Evolutionary conservation across 2,797 vertebrate genomes (phyloP), one percentile per base, ranked within the genome.

Genomic region (Silurus lanzhouensis): DNA sequence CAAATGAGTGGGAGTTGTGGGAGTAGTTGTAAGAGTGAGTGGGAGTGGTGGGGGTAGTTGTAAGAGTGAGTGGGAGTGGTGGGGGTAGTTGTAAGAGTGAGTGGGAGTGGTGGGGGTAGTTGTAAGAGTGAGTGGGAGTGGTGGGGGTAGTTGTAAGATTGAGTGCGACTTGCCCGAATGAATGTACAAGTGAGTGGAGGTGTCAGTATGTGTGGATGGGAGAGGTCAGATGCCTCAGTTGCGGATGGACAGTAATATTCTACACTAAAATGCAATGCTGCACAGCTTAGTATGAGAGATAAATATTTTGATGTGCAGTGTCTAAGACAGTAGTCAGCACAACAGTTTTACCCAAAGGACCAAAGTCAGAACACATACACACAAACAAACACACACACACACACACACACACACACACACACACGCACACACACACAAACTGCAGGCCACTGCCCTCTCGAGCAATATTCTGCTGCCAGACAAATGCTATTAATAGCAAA

Each of bases 401-500:
- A n/a, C n/a, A n/a, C n/a, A n/a, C n/a, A n/a, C n/a, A n/a, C n/a
- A 82, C 81, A 67, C 13, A 67, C 67, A 70, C 67, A 70, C 67
- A 68, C 25, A 67, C 13, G 25, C 27, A 68, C 46, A 75, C 68
- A 75, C 70, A 82, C 58, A 66, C 81, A 60, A 27, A 72, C 55
- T 44, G 68, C 75, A 83, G 83, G 63, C 64, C 81, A 82, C 7
- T 76, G 48, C 13, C 70, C 75, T 88, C 76, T 58, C 60, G 70
- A 76, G 85, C 84, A 84, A 70, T 67, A 25, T 84, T 72, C 78
- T 85, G 64, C 76, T 70, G 71, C 86, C 78, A 88, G 84, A 86
- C 84, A 87, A 78, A 61, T 81, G 61, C 86, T 89, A 89, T 85
- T 84, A 82, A 89, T 87, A 89, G 86, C 79, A 70, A 46, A n/a